These are phyloP conservation scores for Chymomyza costata DNA, from an alignment of 1,140 invertebrate species.

Conservation along the genomic window DNA sequence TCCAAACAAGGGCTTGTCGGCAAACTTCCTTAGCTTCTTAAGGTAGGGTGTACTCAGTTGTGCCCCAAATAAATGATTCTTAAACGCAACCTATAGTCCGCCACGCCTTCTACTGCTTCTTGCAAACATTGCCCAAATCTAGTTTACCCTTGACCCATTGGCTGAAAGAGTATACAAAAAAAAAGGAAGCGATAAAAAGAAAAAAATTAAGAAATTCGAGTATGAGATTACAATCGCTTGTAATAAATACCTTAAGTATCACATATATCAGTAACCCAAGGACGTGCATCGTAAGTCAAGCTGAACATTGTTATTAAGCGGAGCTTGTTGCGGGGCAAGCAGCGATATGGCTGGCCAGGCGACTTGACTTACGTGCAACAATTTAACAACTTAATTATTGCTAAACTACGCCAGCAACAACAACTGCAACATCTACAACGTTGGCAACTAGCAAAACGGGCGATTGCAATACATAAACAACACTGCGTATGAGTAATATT, in stretches of 20 bases:
- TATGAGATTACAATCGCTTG: constrained; percentile 72
- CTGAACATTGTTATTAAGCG: constrained; percentile 70
- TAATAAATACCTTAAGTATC: constrained; percentile 75
- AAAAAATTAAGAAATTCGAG: constrained; percentile 53
- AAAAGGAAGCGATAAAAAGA: constrained; percentile 17
- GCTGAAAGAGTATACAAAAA: constrained; percentile 15
- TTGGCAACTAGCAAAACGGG: constrained; percentile 7
- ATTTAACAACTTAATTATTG: constrained; percentile 75
- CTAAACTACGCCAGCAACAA: constrained; percentile 66
- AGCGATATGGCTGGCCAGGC: constrained; percentile 14
- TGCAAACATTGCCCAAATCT: constrained; percentile 1
- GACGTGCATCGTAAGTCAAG: constrained; percentile 71
- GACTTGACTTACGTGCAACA: constrained; percentile 70
- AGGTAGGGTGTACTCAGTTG: too few species aligned
- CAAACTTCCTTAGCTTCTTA: too few species aligned
- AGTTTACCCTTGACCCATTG: not conserved
- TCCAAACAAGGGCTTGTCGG: too few species aligned
- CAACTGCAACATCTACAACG: constrained; percentile 19
- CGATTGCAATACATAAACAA: constrained; percentile 61
- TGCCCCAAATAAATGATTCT: too few species aligned
- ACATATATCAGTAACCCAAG: constrained; percentile 74
- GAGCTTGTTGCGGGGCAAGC: constrained; percentile 3
- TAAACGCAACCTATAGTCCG: too few species aligned
- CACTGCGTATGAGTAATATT: constrained; percentile 69
- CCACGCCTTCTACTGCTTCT: constrained; percentile 8